Evolutionary conservation across 1,140 invertebrate genomes (phyloP), one percentile per base, ranked within the genome.

Genomic region (Aphaenogaster ashmeadi): DNA sequence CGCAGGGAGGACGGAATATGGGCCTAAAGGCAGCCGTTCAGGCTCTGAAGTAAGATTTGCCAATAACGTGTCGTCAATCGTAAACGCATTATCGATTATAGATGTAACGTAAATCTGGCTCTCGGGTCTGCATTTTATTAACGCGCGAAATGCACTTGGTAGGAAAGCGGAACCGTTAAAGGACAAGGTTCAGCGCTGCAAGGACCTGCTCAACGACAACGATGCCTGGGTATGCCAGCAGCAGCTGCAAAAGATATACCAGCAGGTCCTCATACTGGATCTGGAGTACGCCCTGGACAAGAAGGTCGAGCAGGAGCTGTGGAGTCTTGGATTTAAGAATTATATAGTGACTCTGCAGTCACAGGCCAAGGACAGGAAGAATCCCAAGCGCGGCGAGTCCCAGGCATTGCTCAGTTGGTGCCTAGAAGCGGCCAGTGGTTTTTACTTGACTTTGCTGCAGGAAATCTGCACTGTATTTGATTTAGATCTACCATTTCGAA

Each of bases 301-400:
- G 92, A 98, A 98, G 96, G 97, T 98, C 33, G 98, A 98, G 94
- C 98, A 98, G 93, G 98, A 98, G 92, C 95, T 98, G 87, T 98
- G 98, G 98, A 98, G 98, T 94, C 96, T 98, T 93, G 98, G 98
- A 15, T 98, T 98, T 95, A 98, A 98, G 94, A 98, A 98, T 94
- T 97, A 98, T 94, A 98, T 98, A 94, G 97, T 97, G 85, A 96
- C 96, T 36, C 94, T 98, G 60, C 98, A 98, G 93, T 96, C 96
- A 33, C 96, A 97, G 79, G 96, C 97, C 11, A 98, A 97, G 92
- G 97, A 98, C 91, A 97, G 97, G 93, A 98, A 98, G 96, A 98
- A 97, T 96, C 96, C 96, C 11, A 97, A 97, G 80, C 96, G 97
- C 83, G 96, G 96, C 87, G 97, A 98, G 93, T 97, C 96, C 18